Evolutionary conservation across 2,888 invertebrate genomes (phyloP), one percentile per base, ranked within the genome.

Genomic region (Kuschelorhynchus macadamiae): DNA sequence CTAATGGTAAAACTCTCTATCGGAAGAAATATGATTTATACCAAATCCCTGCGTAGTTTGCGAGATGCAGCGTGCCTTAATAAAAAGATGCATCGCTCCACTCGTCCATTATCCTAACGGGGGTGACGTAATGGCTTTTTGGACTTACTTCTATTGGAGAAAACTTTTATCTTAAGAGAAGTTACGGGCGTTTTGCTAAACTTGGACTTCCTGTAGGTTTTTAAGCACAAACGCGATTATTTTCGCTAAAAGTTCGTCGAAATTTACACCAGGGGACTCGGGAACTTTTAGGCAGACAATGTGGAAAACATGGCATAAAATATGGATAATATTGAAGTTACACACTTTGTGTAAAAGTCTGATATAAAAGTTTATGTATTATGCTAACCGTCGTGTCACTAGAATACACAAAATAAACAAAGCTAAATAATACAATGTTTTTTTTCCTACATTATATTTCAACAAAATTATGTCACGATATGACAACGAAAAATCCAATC

Each of bases 71-170:
- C 33, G 44, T 44, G 16, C 60, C 44, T 41, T 60, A 60, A 60
- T 60, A 60, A 60, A 60, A 60, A 60, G 60, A 60, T 50, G 60
- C 60, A 60, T 60, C 39, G 56, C 46, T 17, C 21, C 32, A 21
- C 44, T 46, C 14, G 20, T 44, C 56, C 56, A 57, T 57, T 57
- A 57, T 57, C 44, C 32, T 33, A 57, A 49, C 60, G 14, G 60
- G 76, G 75, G 79, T 75, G 71, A 72, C 72, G 73, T 78, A 79
- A 80, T 79, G 78, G 79, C 71, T 76, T 75, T 78, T 78, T 65
- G 66, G 78, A 78, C 76, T 78, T 79, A 79, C 72, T 78, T 76
- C 77, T 74, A 74, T 59, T 61, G 70, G 74, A 74, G 73, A 73
- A 76, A 79, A 78, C 75, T 79, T 80, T 80, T 79, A 79, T 79